Percentiles rank a stretch among this genome's conserved stretches.
Conservation (phyloP, 2,888 invertebrate species). For the Lottia scabra region DNA sequence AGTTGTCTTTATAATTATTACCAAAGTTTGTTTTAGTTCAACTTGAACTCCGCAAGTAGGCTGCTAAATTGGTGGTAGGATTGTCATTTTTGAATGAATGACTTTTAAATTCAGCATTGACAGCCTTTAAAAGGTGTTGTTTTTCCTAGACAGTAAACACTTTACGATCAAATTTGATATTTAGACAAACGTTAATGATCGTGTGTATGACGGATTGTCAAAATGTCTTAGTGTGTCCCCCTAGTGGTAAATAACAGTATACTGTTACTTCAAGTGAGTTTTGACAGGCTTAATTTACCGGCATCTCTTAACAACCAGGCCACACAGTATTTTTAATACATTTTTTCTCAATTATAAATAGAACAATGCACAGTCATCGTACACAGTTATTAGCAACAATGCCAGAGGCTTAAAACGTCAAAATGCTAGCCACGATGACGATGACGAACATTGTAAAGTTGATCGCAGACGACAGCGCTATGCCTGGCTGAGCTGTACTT, state of each 20-base stretch:
- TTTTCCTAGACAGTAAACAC: not conserved
- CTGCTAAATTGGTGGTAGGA: too few species aligned
- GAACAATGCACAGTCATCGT: conserved; percentile 6
- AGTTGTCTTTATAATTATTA: too few species aligned
- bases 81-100: too few species aligned
- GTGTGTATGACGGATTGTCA: not conserved
- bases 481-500: not conserved
- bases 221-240: not conserved
- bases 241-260: not conserved
- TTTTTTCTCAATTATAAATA: not conserved
- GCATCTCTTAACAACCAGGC: not conserved
- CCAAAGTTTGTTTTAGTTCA: too few species aligned
- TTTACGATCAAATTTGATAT: not conserved
- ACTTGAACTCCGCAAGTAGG: too few species aligned
- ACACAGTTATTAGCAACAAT: conserved; percentile 2
- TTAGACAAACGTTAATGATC: conserved; percentile 5
- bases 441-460: not conserved
- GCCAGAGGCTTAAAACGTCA: conserved; percentile 3
- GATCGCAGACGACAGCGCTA: not conserved
- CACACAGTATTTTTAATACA: conserved; percentile 4
- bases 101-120: too few species aligned
- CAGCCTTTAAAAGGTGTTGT: not conserved
- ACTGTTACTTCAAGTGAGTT: not conserved
- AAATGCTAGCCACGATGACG: not conserved
- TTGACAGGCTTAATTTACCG: conserved; percentile 6